Evolutionary conservation across 30 jellyfish, hydroid and myxozoan species (phyloP).

Genomic region (Chrysaora quinquecirrha): DNA sequence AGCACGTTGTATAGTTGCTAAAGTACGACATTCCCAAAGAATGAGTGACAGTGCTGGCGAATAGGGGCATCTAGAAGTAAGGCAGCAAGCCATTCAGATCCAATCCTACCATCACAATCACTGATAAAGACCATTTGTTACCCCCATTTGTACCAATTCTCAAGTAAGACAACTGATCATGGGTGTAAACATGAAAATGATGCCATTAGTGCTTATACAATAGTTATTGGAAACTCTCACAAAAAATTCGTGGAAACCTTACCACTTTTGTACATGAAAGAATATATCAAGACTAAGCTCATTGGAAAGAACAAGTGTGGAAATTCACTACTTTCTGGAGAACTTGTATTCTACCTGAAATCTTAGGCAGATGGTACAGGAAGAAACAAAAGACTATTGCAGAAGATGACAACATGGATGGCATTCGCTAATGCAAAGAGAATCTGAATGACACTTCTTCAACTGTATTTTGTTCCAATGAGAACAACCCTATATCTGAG

Average conservation of each 20-base stretch:
- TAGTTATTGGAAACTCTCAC: background rate
- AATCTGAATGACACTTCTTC: background rate
- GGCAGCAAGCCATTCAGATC: constrained; percentile 4
- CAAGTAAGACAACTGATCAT: background rate
- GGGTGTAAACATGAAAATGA: constrained; percentile 16
- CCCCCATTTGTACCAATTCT: background rate
- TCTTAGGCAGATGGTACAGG: background rate
- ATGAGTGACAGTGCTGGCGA: constrained; percentile 15
- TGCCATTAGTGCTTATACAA: constrained; percentile 1
- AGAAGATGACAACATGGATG: background rate
- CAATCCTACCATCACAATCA: constrained; percentile 23
- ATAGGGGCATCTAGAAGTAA: background rate
- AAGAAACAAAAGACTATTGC: background rate
- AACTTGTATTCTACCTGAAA: background rate
- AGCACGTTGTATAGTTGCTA: constrained; percentile 2
- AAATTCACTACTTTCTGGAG: background rate
- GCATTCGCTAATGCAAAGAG: background rate
- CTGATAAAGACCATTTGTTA: constrained; percentile 9
- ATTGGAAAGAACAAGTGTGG: background rate
- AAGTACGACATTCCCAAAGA: constrained; percentile 36
- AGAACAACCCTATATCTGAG: background rate
- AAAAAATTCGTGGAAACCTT: background rate
- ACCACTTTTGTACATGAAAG: background rate
- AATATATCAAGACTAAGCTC: background rate
- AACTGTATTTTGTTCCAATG: background rate